Conservation (phyloP, 2,113 vertebrate genomes). For the Plotosus lineatus region DNA sequence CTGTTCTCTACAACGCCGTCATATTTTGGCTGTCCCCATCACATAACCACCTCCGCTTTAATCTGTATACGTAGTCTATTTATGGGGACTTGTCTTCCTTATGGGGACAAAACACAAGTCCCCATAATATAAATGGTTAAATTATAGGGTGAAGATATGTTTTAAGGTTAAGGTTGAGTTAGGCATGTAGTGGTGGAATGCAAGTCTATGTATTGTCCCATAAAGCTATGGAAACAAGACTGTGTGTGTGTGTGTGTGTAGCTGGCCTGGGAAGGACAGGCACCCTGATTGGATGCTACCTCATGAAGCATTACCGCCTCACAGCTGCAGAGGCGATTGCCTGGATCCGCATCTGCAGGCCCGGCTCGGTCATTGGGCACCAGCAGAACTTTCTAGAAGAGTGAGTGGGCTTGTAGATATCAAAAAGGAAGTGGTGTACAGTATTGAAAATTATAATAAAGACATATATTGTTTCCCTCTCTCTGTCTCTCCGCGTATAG, state of each 20-base stretch:
- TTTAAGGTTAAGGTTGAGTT: background rate
- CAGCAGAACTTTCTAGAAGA: slow-evolving; percentile 91
- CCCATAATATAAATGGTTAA: too few species aligned
- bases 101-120: too few species aligned
- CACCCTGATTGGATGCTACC: slow-evolving; percentile 88
- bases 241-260: slow-evolving; percentile 57
- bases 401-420: slow-evolving; percentile 80
- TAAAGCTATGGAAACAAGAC: too few species aligned
- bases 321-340: slow-evolving; percentile 87
- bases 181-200: background rate
- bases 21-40: too few species aligned
- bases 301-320: slow-evolving; percentile 92
- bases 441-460: too few species aligned
- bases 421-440: too few species aligned
- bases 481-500: slow-evolving; percentile 60
- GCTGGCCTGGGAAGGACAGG: slow-evolving; percentile 91
- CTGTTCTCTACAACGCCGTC: too few species aligned
- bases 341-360: slow-evolving; percentile 89
- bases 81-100: too few species aligned
- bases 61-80: too few species aligned
- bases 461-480: background rate
- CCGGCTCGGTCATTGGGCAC: slow-evolving; percentile 89
- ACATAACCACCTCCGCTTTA: too few species aligned
- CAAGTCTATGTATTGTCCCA: too few species aligned
- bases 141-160: too few species aligned